A percentile compares a stretch with the other conserved stretches of the same genome.
Evolutionary conservation across 2,113 vertebrate genomes (phyloP).

Genomic region (Pycnonotus jocosus): DNA sequence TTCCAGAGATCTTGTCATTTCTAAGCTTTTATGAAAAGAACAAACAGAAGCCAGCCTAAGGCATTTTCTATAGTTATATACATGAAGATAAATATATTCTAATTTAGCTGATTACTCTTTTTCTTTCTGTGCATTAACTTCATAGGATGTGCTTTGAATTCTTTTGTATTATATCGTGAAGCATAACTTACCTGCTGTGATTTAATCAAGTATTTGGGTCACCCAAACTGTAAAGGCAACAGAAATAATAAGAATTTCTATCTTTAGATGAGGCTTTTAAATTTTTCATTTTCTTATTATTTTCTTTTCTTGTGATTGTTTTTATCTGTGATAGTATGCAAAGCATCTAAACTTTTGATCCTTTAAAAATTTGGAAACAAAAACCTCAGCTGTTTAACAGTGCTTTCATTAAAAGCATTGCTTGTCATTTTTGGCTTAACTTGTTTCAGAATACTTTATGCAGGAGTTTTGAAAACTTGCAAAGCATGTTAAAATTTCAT

Average conservation of each 20-base stretch:
- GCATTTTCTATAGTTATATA: slow-evolving; percentile 49
- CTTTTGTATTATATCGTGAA: slow-evolving; percentile 40
- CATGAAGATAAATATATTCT: slow-evolving; percentile 47
- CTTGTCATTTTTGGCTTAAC: slow-evolving; percentile 2
- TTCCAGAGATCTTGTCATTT: slow-evolving; percentile 52
- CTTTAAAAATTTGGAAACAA: slow-evolving; percentile 1
- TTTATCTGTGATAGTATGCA: not conserved
- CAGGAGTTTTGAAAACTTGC: not conserved
- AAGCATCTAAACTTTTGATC: not conserved
- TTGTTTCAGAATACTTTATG: not conserved
- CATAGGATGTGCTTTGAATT: slow-evolving; percentile 40
- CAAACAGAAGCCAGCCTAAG: slow-evolving; percentile 61
- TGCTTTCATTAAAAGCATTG: not conserved
- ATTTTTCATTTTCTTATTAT: not conserved
- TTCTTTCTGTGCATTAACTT: slow-evolving; percentile 41
- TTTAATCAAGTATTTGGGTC: slow-evolving; percentile 57
- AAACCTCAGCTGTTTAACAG: slow-evolving; percentile 15
- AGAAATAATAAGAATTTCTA: slow-evolving; percentile 44
- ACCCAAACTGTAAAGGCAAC: slow-evolving; percentile 9
- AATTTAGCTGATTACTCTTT: slow-evolving; percentile 37
- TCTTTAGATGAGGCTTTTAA: not conserved
- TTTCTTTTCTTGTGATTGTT: not conserved
- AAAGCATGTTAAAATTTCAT: not conserved
- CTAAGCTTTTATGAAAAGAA: slow-evolving; percentile 33
- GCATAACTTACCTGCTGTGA: slow-evolving; percentile 58